Evolutionary conservation across 1,140 invertebrate genomes (phyloP), one percentile per base, ranked within the genome.

Genomic region (Leptoteleia sp.): DNA sequence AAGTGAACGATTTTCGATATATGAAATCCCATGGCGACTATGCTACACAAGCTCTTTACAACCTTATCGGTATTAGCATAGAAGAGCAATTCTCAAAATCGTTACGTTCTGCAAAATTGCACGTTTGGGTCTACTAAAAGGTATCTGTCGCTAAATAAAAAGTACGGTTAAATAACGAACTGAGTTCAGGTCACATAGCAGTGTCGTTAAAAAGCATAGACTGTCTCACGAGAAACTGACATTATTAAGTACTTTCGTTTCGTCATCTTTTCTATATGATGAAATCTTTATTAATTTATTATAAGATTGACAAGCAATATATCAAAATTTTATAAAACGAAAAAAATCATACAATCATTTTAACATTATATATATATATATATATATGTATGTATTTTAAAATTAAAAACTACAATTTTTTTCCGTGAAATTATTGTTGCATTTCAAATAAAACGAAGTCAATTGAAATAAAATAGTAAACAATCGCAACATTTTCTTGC

Each of bases 51-150:
- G 76, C 81, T 83, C 80, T 81, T 81, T 81, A 80, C 75, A 79
- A 84, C 83, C 83, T 87, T 86, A 87, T 87, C 84, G 85, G 85
- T 87, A 87, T 88, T 88, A 86, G 87, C 87, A 88, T 88, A 87
- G 84, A 87, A 87, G 82, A 85, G 81, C 85, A 87, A 84, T 88
- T 88, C 85, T 84, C 86, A 85, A 88, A 88, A 88, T 87, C 87
- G 86, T 87, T 87, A 86, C 78, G 79, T 76, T 68, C 71, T 79
- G 55, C 79, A 71, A 81, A 86, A 88, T 77, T 84, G 83, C 80
- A 84, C 87, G 77, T 85, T 75, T 80, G 87, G 87, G 87, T 82
- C 45, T 81, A 79, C 80, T 87, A 87, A 84, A 83, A 82, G 76
- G 68, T 86, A 86, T 85, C 82, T 81, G 81, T 82, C 84, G 77